Base-by-base conservation (phyloP, 2,113 vertebrate species). In the Tichodroma muraria region DNA sequence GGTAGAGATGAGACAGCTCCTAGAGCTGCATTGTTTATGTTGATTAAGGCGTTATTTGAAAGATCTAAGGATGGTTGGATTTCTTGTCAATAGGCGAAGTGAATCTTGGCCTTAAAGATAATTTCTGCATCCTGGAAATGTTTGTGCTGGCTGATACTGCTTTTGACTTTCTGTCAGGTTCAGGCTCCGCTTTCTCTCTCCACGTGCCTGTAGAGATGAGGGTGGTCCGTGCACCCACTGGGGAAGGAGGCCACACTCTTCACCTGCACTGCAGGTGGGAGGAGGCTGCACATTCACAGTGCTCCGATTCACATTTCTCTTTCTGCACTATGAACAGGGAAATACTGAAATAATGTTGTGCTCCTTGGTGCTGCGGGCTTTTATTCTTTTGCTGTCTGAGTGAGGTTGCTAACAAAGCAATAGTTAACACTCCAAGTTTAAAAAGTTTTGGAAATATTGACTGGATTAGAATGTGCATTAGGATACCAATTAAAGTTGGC, bases 301-400 rank as follows among this genome's bases (percentile, higher is more conserved):
- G 49, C 84, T 80, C 77, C 60, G 42, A 1, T 63, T 80, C 60
- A 10, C 35, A 6, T 56, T 69, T 50, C 56, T 85, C 50, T 57
- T 54, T 64, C 76, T 83, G 45, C 19, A 18, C 66, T 40, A 2
- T 2, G 2, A 63, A 33, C 28, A 57, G 27, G 23, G 47, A 81
- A 68, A 59, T 77, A 53, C 0, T 6, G 1, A 64, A 88, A 57
- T 24, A 0, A 0, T 10, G 9, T 19, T 47, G 35, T 70, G 6
- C 40, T 85, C 49, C 24, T 8, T 22, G 42, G 45, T 37, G 37
- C n/a, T 47, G 17, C 18, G 44, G 50, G 9, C 25, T 66, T 83
- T 64, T 66, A 17, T 83, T 78, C 30, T 49, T n/a, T 45, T 66
- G 8, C 4, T 50, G 8, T 52, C 54, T 61, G 6, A 42, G 37